A percentile compares a stretch with the other conserved stretches of the same genome.
Evolutionary conservation across 1,140 invertebrate genomes (phyloP).

Genomic region (Carcinoscorpius rotundicauda): DNA sequence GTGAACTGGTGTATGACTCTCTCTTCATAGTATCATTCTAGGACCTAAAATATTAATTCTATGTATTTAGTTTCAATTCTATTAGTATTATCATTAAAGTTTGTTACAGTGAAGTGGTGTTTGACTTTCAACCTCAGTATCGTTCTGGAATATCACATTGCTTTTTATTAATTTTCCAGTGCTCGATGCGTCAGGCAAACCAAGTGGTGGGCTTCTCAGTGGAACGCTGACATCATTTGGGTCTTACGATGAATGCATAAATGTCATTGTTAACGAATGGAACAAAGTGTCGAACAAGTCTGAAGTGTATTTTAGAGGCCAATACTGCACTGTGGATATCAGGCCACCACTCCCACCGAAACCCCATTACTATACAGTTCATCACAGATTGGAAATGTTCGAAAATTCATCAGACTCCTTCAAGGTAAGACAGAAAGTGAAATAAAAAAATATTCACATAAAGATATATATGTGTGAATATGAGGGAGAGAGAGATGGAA

Average conservation of each 20-base stretch:
- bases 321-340: constrained; percentile 21
- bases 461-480: too few relatives aligned
- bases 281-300: background rate
- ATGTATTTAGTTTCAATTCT: too few relatives aligned
- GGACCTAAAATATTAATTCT: too few relatives aligned
- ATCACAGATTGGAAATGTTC: constrained; percentile 6
- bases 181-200: constrained; percentile 25
- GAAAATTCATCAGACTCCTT: constrained; percentile 7
- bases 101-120: too few relatives aligned
- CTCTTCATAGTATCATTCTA: too few relatives aligned
- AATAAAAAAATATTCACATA: too few relatives aligned
- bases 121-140: too few relatives aligned
- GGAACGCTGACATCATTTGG: constrained; percentile 21
- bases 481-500: too few relatives aligned
- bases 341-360: constrained; percentile 21
- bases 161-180: constrained; percentile 12
- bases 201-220: constrained; percentile 23
- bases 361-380: constrained; percentile 12
- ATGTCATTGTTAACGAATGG: constrained; percentile 9
- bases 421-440: constrained; percentile 6
- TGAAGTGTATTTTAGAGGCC: constrained; percentile 10
- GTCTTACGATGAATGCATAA: constrained; percentile 21
- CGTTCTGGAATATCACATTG: too few relatives aligned
- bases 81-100: too few relatives aligned
- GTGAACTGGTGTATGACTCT: too few relatives aligned